Base-by-base conservation (phyloP, 2,113 vertebrate species). In the Rhinoderma darwinii region DNA sequence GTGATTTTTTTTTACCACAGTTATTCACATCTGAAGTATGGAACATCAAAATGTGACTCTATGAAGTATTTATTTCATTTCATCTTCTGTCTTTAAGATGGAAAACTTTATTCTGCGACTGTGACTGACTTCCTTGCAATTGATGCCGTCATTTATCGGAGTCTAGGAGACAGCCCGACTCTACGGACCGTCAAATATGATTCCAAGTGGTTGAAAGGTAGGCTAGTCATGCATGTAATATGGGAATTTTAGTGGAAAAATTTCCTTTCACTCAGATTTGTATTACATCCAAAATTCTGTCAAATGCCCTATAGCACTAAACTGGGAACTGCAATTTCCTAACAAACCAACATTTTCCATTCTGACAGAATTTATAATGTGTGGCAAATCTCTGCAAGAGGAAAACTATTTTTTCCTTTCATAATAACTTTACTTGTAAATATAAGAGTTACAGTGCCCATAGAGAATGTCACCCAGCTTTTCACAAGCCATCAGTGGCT, bases 131-230 rank as follows among this genome's bases (percentile, higher is more conserved):
- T 99, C 92, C 96, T 99, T 50, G 98, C 98, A 18, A 99, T 99
- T 76, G 98, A 99, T 89, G 96, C 98, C 3, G 98, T 99, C 92
- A 99, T 99, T 93, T 99, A 99, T 91, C 96, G 98, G 89, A 99
- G 98, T 92, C 96, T 99, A 75, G 98, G 98, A 92, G 97, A 99
- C 93, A 98, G 97, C 92, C 96, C 97, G 68, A 99, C 98, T 73
- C 93, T 99, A 89, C 95, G 98, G 91, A 99, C 98, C 68, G 98
- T 99, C 92, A 99, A 99, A 93, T 98, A 99, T 27, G 98, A 99
- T 93, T 99, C 98, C 77, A 99, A 99, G 91, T 99, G 98, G 97
- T 91, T 99, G 90, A 99, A 99, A 98, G 98, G 98, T 99, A 92
- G 95, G 92, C 63, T 35, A 17, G 17, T 50, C 5, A 35, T 9